These are phyloP conservation scores for Malurus leucopterus DNA, from an alignment of 2,797 vertebrate species.

Conservation along the genomic window DNA sequence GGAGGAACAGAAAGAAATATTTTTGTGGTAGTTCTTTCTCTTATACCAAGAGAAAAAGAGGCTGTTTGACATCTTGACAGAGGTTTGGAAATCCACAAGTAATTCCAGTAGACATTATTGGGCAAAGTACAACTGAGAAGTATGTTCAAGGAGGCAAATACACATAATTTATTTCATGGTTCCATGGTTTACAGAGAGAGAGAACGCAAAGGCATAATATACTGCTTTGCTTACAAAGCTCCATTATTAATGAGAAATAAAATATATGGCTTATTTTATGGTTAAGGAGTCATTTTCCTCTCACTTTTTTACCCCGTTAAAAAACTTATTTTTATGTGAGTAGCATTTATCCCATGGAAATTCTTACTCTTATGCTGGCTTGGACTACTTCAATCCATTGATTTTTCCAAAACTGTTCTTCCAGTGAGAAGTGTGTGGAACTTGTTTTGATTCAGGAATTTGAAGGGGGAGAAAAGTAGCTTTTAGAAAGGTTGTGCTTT, in stretches of 20 bases:
- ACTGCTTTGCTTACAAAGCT: not conserved
- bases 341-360: not conserved
- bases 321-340: not conserved
- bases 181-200: not conserved
- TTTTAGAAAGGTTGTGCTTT: not conserved
- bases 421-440: not conserved
- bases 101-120: constrained; percentile 2
- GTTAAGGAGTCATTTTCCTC: not conserved
- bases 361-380: not conserved
- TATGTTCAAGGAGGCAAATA: not conserved
- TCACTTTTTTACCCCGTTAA: not conserved
- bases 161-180: not conserved
- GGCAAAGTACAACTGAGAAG: not conserved
- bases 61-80: not conserved
- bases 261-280: not conserved
- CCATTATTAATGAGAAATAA: not conserved
- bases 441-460: not conserved
- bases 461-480: not conserved
- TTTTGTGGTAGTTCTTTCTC: not conserved
- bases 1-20: not conserved
- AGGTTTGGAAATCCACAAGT: not conserved
- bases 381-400: not conserved
- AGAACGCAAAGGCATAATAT: not conserved
- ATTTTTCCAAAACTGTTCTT: not conserved
- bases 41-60: not conserved